Evolutionary conservation across 2,888 invertebrate species (phyloP), one percentile per base, ranked within the genome.

Genomic region (Caradrina kadenii): DNA sequence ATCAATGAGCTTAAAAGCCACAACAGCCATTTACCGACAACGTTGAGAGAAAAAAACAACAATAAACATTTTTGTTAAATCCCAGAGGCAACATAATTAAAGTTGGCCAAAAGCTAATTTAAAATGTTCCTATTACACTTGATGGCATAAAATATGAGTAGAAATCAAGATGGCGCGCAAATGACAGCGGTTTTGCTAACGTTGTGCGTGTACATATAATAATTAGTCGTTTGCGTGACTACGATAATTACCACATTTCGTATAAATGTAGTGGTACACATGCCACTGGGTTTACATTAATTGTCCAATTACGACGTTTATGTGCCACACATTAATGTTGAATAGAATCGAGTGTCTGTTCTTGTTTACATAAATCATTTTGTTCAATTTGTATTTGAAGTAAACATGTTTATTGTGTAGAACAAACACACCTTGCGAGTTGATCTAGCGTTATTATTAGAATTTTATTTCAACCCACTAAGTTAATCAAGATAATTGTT

Each of bases 211-310:
- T 82, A 83, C 80, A 86, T 87, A 83, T 87, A 87, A 91, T 92
- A 93, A 94, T 93, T 92, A 92, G 88, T 87, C 80, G 89, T 90
- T 94, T 88, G 93, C 93, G 93, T 94, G 94, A 88, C 92, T 88
- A 79, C 74, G 78, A 88, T 92, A 91, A 93, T 94, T 92, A 93
- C 90, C 89, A 90, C 87, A 90, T 91, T 87, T 85, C 77, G 86
- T 89, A 89, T 88, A 88, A 88, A 89, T 90, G 89, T 87, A 83
- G 86, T 86, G 85, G 85, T 84, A 89, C 86, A 90, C 88, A 91
- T 89, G 89, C 91, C 80, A 88, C 89, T 86, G 82, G 87, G 90
- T 80, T 90, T 86, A 90, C 89, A 86, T 82, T 92, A 92, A 93
- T 93, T 92, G 91, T 90, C 89, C 88, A 92, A 93, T 92, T 92